Conservation (phyloP, 2,888 invertebrate genomes). For the Alloplasta piceator region DNA sequence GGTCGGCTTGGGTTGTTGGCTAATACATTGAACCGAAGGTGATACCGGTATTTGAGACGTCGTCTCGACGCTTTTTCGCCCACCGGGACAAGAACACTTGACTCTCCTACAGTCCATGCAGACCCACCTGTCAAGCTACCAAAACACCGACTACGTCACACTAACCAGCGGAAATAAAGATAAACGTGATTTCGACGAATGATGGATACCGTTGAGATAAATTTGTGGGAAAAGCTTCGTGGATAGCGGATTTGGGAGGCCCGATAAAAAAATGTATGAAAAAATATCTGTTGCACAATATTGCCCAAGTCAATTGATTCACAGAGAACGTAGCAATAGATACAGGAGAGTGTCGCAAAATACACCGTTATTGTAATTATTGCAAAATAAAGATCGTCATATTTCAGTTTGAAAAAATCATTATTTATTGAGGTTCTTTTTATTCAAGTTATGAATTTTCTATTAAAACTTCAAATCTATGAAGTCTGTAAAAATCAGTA, state of each 20-base stretch:
- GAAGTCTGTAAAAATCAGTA: too few relatives aligned
- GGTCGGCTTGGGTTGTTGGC: slow-evolving; percentile 79
- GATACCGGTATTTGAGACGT: slow-evolving; percentile 70
- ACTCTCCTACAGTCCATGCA: slow-evolving; percentile 89
- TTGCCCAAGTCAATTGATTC: slow-evolving; percentile 17
- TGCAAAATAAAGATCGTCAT: too few relatives aligned
- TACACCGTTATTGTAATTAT: too few relatives aligned
- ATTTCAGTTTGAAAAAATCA: too few relatives aligned
- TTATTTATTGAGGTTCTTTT: too few relatives aligned
- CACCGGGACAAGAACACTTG: slow-evolving; percentile 86
- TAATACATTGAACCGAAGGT: slow-evolving; percentile 77
- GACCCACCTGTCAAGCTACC: slow-evolving; percentile 90
- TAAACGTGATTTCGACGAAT: not conserved
- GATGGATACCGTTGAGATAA: not conserved
- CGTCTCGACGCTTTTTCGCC: slow-evolving; percentile 75
- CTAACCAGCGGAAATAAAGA: slow-evolving; percentile 63
- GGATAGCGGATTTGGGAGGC: slow-evolving; percentile 3
- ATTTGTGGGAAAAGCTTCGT: slow-evolving; percentile 12
- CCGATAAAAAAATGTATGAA: not conserved
- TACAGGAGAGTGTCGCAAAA: too few relatives aligned
- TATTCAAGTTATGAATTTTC: too few relatives aligned
- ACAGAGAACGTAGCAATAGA: not conserved
- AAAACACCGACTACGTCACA: slow-evolving; percentile 86
- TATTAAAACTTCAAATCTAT: too few relatives aligned
- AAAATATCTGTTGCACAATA: not conserved